Evolutionary conservation across 2,797 vertebrate genomes (phyloP), one percentile per base, ranked within the genome.

Genomic region (Sebastes cheni): DNA sequence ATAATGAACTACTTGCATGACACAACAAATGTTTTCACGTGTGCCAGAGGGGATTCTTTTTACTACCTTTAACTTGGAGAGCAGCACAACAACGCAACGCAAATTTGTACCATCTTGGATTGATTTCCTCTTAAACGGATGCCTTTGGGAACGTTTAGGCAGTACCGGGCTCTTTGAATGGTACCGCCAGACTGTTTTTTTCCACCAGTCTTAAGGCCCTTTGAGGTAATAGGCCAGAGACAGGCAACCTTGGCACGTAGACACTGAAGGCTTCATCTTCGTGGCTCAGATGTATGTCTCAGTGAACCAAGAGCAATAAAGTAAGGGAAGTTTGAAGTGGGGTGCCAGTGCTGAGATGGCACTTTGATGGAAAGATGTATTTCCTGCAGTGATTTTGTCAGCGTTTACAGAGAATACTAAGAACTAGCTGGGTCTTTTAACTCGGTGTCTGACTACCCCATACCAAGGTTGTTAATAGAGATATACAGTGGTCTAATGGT

Each of bases 301-400:
- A 39, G 65, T 67, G 50, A 78, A 90, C 86, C 79, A 80, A 91
- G 69, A 86, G 74, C 75, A 89, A 86, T 84, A 79, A 87, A 92
- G 88, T 85, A 50, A 81, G 67, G 79, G 71, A 88, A 86, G 88
- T 91, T 91, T 93, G 67, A 78, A 55, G n/a, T 29, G 36, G 4
- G 56, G 46, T 80, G 79, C 83, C 91, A 88, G 68, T 67, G 80
- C 89, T 95, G 86, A 89, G 86, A 94, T 92, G 91, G 88, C 91
- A 82, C 72, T 93, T 94, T 87, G 88, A 84, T 64, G 74, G 79
- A 88, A 65, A 69, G 42, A 78, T 80, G 64, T 81, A 77, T 93
- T 92, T 90, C 72, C 80, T 81, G 59, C n/a, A 61, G 42, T 61
- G 61, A 76, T 64, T 93, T 92, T 95, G 83, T 89, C 82, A 60